Conservation (phyloP, 2,888 invertebrate genomes). For the Drosophila incognita region DNA sequence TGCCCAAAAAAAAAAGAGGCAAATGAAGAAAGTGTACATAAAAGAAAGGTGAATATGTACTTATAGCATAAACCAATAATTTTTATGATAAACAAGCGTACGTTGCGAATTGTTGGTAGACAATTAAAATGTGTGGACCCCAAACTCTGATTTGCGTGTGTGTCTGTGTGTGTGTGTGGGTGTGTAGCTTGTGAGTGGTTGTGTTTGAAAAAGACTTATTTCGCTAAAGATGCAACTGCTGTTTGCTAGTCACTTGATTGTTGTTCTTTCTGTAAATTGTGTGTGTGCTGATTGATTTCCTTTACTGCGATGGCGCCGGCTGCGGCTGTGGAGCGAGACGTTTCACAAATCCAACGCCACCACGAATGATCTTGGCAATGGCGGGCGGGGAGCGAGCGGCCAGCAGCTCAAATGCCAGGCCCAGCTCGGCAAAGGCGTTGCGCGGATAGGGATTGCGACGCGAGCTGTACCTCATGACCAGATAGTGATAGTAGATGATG, state of each 20-base stretch:
- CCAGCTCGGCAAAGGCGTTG: slow-evolving; percentile 95
- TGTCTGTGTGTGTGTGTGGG: slow-evolving; percentile 13
- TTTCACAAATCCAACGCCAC: slow-evolving; percentile 89
- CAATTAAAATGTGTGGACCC: slow-evolving; percentile 40
- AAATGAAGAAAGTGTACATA: neutral
- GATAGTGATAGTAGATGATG: slow-evolving; percentile 98
- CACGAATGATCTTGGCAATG: slow-evolving; percentile 87
- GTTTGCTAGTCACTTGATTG: slow-evolving; percentile 38
- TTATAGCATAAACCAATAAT: slow-evolving; percentile 20
- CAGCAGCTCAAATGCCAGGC: slow-evolving; percentile 89
- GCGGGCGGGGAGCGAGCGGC: slow-evolving; percentile 90
- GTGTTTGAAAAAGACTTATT: slow-evolving; percentile 37
- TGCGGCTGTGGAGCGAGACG: slow-evolving; percentile 90
- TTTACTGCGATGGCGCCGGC: slow-evolving; percentile 71
- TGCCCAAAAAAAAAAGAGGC: slow-evolving; percentile 14
- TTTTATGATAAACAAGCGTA: slow-evolving; percentile 18
- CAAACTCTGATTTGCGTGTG: slow-evolving; percentile 19
- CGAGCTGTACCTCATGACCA: slow-evolving; percentile 95
- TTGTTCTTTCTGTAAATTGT: slow-evolving; percentile 33
- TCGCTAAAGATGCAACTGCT: slow-evolving; percentile 30
- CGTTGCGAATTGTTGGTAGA: slow-evolving; percentile 19
- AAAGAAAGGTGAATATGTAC: slow-evolving; percentile 2
- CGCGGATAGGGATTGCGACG: slow-evolving; percentile 98
- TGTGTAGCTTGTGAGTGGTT: slow-evolving; percentile 12
- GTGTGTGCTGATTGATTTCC: slow-evolving; percentile 19